Percentiles rank a stretch among this genome's conserved stretches.
Conservation (phyloP, 2,113 vertebrate species). For the Pavo muticus region DNA sequence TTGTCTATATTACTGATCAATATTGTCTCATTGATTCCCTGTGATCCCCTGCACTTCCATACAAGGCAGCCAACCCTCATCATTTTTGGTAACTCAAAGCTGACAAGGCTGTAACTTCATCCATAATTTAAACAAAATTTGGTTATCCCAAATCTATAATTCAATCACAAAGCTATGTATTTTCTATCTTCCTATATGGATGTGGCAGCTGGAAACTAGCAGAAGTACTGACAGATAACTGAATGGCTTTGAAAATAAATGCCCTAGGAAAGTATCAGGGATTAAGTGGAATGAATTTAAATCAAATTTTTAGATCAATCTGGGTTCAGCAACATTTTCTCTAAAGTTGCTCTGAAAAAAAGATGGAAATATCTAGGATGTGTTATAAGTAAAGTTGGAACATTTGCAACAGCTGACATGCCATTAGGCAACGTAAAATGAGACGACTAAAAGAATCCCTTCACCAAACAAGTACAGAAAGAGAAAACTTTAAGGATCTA, state of each 20-base stretch:
- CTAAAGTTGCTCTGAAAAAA: neutral
- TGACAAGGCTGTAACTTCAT: slow-evolving; percentile 8
- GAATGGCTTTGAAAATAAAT: slow-evolving; percentile 55
- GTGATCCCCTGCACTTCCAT: neutral
- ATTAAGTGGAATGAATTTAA: slow-evolving; percentile 55
- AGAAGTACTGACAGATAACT: slow-evolving; percentile 39
- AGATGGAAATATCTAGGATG: neutral
- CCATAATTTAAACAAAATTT: neutral
- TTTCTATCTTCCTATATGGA: slow-evolving; percentile 16
- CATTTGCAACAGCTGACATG: slow-evolving; percentile 44
- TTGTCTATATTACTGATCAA: neutral
- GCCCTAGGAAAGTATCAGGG: neutral
- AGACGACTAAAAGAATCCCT: slow-evolving; percentile 20
- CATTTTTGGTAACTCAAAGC: neutral
- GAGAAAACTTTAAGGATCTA: neutral
- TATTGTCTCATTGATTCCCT: neutral
- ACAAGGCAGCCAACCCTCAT: neutral
- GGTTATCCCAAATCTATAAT: slow-evolving; percentile 4
- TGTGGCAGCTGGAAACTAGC: slow-evolving; percentile 34
- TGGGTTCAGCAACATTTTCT: slow-evolving; percentile 46
- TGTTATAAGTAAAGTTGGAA: slow-evolving; percentile 20
- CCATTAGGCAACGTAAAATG: slow-evolving; percentile 7
- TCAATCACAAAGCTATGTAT: slow-evolving; percentile 10
- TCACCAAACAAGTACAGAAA: neutral
- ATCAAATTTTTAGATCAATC: slow-evolving; percentile 32